A percentile compares a stretch with the other conserved stretches of the same genome.
phyloP scores from a whole-genome alignment of 1,140 invertebrate genomes.

The Leptopilina clavipes region DNA sequence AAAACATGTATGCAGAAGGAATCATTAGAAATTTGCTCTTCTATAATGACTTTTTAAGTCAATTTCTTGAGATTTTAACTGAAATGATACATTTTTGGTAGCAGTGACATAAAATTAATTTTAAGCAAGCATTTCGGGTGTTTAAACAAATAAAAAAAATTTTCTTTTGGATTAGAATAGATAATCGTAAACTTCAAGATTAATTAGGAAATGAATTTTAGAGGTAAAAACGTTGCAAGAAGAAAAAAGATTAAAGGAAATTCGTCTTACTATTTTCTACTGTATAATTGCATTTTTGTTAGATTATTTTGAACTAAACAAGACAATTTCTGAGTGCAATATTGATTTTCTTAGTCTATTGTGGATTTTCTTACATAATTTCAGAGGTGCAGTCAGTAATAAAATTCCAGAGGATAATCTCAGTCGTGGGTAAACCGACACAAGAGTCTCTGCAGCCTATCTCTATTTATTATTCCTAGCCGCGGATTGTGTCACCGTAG shows the following conservation, averaged over 20 bases:
- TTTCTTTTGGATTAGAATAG: too few species aligned
- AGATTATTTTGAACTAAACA: neutral
- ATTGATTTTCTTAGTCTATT: neutral
- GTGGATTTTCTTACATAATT: neutral
- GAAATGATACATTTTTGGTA: too few species aligned
- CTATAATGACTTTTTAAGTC: too few species aligned
- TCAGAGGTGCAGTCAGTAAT: slow-evolving; percentile 17
- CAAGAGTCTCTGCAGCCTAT: neutral
- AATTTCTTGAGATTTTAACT: too few species aligned
- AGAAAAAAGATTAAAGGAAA: too few species aligned
- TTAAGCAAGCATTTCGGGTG: too few species aligned
- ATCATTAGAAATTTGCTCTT: neutral
- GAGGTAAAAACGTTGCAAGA: too few species aligned
- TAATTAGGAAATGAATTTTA: too few species aligned
- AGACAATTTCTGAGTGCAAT: neutral
- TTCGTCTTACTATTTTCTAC: slow-evolving; percentile 41
- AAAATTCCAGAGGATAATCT: slow-evolving; percentile 23
- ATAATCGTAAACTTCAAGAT: too few species aligned
- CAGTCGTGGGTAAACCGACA: neutral
- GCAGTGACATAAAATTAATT: too few species aligned
- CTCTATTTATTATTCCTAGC: slow-evolving; percentile 23
- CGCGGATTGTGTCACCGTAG: neutral
- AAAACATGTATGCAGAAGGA: neutral
- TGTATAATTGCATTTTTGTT: neutral
- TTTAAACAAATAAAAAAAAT: too few species aligned